Evolutionary conservation across 2,113 vertebrate species (phyloP), one percentile per base, ranked within the genome.

Genomic region (Notechis scutatus): DNA sequence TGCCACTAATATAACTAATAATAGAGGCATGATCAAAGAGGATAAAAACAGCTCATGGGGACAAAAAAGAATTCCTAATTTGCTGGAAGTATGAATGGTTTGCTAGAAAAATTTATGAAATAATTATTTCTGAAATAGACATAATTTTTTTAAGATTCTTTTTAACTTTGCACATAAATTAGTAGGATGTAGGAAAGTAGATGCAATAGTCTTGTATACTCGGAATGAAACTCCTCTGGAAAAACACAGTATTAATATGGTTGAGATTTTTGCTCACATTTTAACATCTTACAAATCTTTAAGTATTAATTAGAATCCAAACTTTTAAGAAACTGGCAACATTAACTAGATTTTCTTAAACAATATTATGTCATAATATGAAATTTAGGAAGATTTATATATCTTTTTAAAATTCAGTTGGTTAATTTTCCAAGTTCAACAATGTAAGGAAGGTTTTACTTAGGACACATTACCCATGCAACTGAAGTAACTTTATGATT

Each of bases 401-500:
- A 88, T 86, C 94, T 94, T 56, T 93, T 94, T 95, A 1, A 64
- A 94, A 50, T 95, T 96, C 88, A 52, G 34, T 85, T 95, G 93
- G 88, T 96, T 96, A 96, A 96, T 97, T 95, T 96, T 95, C 94
- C 93, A 89, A 95, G 91, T 52, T 94, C 90, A 94, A 93, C 92
- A 96, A 96, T 45, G 91, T 59, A 94, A 96, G 90, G 88, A 61
- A 96, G 93, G 86, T 91, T 96, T 90, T 96, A 95, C 95, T 93
- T 93, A 90, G 95, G 94, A 95, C 45, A 92, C 85, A 81, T 69
- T 94, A 95, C 95, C 94, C 93, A 95, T 85, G 91, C 94, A 96
- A 96, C 52, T 92, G 91, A 97, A 92, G 92, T 92, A 96, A 97
- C 81, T 89, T 94, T 94, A 96, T 96, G 96, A 97, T 92, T 91